These are phyloP conservation scores for Erebia epiphron DNA, from an alignment of 2,888 invertebrate species.

Conservation along the genomic window DNA sequence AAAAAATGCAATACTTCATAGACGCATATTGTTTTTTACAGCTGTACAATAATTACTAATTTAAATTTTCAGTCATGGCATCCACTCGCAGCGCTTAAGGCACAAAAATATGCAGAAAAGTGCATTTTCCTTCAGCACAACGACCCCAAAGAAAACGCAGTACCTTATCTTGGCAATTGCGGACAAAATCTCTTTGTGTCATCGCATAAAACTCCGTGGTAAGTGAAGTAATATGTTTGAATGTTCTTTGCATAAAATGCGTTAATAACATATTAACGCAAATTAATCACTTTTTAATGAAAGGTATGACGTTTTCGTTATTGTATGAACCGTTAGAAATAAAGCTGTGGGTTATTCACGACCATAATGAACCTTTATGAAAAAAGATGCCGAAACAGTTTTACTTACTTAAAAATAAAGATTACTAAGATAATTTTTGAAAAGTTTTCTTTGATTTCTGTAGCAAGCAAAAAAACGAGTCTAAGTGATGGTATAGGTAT, in stretches of 20 bases:
- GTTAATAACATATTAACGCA: too few species aligned
- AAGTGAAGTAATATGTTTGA: conserved; percentile 36
- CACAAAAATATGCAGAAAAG: conserved; percentile 88
- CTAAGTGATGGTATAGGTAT: too few species aligned
- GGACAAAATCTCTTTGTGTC: conserved; percentile 93
- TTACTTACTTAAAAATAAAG: too few species aligned
- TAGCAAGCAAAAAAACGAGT: too few species aligned
- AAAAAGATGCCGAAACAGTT: too few species aligned
- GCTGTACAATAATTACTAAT: not conserved
- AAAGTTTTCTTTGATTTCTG: too few species aligned
- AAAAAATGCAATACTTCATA: too few species aligned
- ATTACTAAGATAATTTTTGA: too few species aligned
- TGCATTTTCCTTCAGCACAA: conserved; percentile 89
- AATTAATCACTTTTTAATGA: not conserved
- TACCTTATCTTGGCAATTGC: conserved; percentile 87
- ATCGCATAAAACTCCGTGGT: conserved; percentile 91
- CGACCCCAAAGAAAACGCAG: conserved; percentile 84
- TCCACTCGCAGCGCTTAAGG: conserved; percentile 85
- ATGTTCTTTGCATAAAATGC: not conserved
- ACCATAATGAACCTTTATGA: too few species aligned
- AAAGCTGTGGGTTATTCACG: not conserved
- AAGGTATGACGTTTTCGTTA: not conserved
- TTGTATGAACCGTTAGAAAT: not conserved
- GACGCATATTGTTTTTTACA: too few species aligned
- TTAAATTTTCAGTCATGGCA: conserved; percentile 86